phyloP scores from a whole-genome alignment of 2,797 vertebrate genomes.

The Danio jaintianensis region DNA sequence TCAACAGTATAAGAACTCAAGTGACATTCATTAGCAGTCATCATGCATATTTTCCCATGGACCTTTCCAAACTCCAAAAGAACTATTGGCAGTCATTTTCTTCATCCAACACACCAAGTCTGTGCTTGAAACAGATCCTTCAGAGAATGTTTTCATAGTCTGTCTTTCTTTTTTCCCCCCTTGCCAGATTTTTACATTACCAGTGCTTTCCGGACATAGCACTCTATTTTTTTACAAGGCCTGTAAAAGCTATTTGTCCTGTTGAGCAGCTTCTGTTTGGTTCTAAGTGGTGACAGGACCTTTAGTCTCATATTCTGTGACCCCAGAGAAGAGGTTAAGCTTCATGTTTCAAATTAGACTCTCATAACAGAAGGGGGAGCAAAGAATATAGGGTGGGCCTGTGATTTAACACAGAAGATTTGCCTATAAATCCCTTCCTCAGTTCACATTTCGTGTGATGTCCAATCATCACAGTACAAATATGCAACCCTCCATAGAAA shows the following conservation, averaged over 20 bases:
- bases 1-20: background rate
- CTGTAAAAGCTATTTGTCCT: constrained; percentile 64
- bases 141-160: constrained; percentile 38
- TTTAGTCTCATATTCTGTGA: constrained; percentile 60
- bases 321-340: constrained; percentile 63
- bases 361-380: constrained; percentile 59
- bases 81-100: background rate
- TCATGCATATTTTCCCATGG: constrained; percentile 23
- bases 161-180: background rate
- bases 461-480: constrained; percentile 62
- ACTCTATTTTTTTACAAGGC: constrained; percentile 65
- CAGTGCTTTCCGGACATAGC: constrained; percentile 45
- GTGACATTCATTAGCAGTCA: background rate
- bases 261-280: constrained; percentile 65
- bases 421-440: constrained; percentile 62
- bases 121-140: constrained; percentile 31
- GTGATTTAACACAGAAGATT: constrained; percentile 30
- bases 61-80: constrained; percentile 22
- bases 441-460: constrained; percentile 62
- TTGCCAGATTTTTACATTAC: constrained; percentile 49
- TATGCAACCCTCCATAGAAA: constrained; percentile 40
- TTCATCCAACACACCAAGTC: constrained; percentile 1
- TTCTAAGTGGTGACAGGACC: constrained; percentile 66
- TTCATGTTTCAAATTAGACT: constrained; percentile 58
- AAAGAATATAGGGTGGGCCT: constrained; percentile 61